Evolutionary conservation across 1,140 invertebrate genomes (phyloP).

Genomic region (Watersipora subatra): DNA sequence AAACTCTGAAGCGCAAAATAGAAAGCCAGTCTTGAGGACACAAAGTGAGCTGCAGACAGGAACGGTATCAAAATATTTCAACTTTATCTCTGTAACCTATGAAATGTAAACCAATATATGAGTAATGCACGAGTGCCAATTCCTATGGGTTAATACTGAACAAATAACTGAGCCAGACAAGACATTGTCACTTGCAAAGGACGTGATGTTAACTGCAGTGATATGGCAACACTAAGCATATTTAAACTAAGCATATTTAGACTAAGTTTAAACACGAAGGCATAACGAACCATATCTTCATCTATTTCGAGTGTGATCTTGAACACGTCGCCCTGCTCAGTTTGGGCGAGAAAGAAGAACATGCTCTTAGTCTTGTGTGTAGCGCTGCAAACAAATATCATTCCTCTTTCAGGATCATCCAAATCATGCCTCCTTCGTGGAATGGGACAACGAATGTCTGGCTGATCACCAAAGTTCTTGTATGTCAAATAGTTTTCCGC

Average conservation of each 20-base stretch:
- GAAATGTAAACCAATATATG: conserved; percentile 8
- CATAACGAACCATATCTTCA: conserved; percentile 75
- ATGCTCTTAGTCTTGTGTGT: conserved; percentile 98
- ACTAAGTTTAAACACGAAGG: too few species aligned
- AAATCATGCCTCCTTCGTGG: conserved; percentile 90
- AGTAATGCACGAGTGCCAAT: too few species aligned
- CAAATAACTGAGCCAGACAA: too few species aligned
- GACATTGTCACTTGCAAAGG: too few species aligned
- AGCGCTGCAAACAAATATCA: conserved; percentile 98
- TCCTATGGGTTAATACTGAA: conserved; percentile 7
- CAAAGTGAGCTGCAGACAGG: conserved; percentile 90
- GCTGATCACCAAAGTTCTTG: conserved; percentile 97
- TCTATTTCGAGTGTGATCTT: conserved; percentile 79
- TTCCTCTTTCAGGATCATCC: conserved; percentile 96
- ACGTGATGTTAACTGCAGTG: too few species aligned
- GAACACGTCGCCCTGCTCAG: conserved; percentile 60
- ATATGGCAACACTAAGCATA: too few species aligned
- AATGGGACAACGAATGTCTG: conserved; percentile 96
- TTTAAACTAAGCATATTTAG: too few species aligned
- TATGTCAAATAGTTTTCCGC: conserved; percentile 99
- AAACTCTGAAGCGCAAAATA: conserved; percentile 98
- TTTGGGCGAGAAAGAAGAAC: conserved; percentile 74
- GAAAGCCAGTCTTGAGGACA: conserved; percentile 93
- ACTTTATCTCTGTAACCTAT: conserved; percentile 81
- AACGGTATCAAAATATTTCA: conserved; percentile 99